A percentile compares a stretch with the other conserved stretches of the same genome.
phyloP scores from a whole-genome alignment of 2,888 invertebrate species.

The Drosophila pegasa region DNA sequence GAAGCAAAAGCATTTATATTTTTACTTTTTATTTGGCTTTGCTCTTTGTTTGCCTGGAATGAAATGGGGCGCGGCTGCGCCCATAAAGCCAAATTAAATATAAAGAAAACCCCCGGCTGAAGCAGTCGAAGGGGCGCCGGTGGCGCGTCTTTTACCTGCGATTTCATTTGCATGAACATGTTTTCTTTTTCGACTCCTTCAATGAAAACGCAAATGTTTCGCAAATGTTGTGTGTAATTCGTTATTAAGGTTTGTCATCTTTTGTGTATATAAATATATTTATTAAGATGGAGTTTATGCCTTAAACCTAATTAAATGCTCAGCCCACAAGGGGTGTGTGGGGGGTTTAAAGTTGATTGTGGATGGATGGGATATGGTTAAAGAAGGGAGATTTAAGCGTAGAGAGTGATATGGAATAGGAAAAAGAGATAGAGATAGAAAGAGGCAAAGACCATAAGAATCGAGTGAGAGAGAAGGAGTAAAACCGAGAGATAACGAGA shows the following conservation, averaged over 20 bases:
- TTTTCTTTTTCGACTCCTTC: conserved; percentile 12
- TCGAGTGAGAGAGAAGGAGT: neutral
- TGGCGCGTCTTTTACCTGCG: conserved; percentile 47
- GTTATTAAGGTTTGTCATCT: conserved; percentile 45
- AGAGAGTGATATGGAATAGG: too few relatives aligned
- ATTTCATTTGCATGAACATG: conserved; percentile 70
- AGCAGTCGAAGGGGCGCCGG: conserved; percentile 17
- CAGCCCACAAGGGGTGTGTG: conserved; percentile 5
- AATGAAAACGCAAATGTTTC: conserved; percentile 54
- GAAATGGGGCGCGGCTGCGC: conserved; percentile 69
- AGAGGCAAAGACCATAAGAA: neutral
- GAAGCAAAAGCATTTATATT: conserved; percentile 34
- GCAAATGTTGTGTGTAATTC: conserved; percentile 71
- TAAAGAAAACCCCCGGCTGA: conserved; percentile 36
- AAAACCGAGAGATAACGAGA: neutral
- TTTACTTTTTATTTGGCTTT: conserved; percentile 48
- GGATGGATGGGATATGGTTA: conserved; percentile 27
- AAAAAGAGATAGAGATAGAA: too few relatives aligned
- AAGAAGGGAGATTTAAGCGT: neutral
- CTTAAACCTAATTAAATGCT: conserved; percentile 70
- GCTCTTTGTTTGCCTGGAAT: conserved; percentile 60
- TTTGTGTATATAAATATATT: conserved; percentile 9
- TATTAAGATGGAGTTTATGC: conserved; percentile 37
- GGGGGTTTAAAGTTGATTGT: conserved; percentile 49
- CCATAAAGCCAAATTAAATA: conserved; percentile 79